These are phyloP conservation scores for Streptopelia turtur DNA, from an alignment of 2,797 vertebrate genomes.

Conservation along the genomic window DNA sequence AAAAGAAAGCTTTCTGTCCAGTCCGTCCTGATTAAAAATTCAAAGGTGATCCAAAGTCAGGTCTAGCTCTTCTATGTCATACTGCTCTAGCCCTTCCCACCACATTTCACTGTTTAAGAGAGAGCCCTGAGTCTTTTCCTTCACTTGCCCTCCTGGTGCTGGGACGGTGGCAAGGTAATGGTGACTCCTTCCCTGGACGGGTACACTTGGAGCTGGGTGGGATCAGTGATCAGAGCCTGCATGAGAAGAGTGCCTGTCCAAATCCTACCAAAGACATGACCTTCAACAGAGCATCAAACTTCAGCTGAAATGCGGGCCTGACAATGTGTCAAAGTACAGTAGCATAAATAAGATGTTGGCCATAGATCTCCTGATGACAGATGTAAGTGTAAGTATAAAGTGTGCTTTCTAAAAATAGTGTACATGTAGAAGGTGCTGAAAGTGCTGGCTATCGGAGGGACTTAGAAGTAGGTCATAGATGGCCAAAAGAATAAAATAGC, in stretches of 20 bases:
- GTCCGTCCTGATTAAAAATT: neutral
- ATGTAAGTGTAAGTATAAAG: conserved; percentile 54
- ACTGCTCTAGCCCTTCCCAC: neutral
- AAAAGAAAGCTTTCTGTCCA: neutral
- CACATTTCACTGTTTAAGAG: neutral
- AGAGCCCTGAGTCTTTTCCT: neutral
- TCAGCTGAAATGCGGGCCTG: conserved; percentile 13
- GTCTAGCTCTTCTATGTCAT: neutral
- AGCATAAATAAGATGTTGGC: conserved; percentile 59
- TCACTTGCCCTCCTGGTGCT: neutral
- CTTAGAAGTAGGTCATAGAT: conserved; percentile 29
- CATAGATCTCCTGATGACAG: conserved; percentile 56
- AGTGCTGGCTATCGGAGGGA: neutral
- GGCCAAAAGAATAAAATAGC: conserved; percentile 6
- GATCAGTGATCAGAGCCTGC: neutral
- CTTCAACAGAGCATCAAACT: conserved; percentile 37
- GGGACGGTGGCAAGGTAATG: neutral
- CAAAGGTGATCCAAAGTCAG: neutral
- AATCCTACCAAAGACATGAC: conserved; percentile 15
- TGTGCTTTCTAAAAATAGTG: conserved; percentile 67
- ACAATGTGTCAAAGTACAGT: conserved; percentile 50
- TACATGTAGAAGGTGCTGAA: conserved; percentile 45
- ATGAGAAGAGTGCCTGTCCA: neutral
- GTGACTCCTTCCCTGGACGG: neutral
- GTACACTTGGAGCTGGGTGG: neutral